A percentile compares a stretch with the other conserved stretches of the same genome.
phyloP scores from a whole-genome alignment of 2,888 invertebrate species.

The Dioctria rufipes region DNA sequence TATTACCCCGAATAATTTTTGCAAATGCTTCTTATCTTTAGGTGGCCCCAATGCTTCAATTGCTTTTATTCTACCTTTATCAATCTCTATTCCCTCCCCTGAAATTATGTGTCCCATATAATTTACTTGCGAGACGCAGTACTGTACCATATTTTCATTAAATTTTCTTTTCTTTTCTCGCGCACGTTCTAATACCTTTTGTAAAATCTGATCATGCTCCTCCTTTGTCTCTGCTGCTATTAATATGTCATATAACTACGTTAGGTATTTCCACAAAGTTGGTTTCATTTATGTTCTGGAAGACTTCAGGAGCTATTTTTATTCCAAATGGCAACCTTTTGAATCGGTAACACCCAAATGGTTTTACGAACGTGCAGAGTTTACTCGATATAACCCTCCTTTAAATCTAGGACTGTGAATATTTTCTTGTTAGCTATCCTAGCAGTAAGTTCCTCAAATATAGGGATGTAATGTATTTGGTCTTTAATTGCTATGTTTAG shows the following conservation, averaged over 20 bases:
- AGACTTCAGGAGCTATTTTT: slow-evolving; percentile 55
- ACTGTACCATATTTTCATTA: slow-evolving; percentile 55
- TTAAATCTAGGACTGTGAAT: slow-evolving; percentile 62
- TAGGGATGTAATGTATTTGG: slow-evolving; percentile 60
- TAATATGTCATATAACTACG: slow-evolving; percentile 42
- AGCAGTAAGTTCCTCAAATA: slow-evolving; percentile 60
- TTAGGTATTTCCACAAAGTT: slow-evolving; percentile 42
- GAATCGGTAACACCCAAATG: slow-evolving; percentile 52
- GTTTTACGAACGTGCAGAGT: slow-evolving; percentile 60
- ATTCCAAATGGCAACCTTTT: slow-evolving; percentile 49
- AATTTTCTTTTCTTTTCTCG: slow-evolving; percentile 48
- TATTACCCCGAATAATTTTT: slow-evolving; percentile 55
- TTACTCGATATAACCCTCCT: slow-evolving; percentile 63
- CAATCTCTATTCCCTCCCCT: slow-evolving; percentile 31
- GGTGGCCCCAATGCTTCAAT: slow-evolving; percentile 53
- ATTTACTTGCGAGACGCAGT: slow-evolving; percentile 8
- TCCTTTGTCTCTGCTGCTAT: slow-evolving; percentile 45
- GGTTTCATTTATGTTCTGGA: slow-evolving; percentile 40
- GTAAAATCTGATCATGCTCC: slow-evolving; percentile 55
- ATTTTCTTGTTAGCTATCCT: slow-evolving; percentile 59
- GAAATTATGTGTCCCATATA: slow-evolving; percentile 24
- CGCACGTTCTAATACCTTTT: slow-evolving; percentile 47
- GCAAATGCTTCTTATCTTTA: slow-evolving; percentile 61
- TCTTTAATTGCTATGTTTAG: slow-evolving; percentile 59
- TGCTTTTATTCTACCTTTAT: slow-evolving; percentile 51